These are phyloP conservation scores for Atopsyche davidsoni DNA, from an alignment of 1,140 invertebrate genomes.

Conservation along the genomic window DNA sequence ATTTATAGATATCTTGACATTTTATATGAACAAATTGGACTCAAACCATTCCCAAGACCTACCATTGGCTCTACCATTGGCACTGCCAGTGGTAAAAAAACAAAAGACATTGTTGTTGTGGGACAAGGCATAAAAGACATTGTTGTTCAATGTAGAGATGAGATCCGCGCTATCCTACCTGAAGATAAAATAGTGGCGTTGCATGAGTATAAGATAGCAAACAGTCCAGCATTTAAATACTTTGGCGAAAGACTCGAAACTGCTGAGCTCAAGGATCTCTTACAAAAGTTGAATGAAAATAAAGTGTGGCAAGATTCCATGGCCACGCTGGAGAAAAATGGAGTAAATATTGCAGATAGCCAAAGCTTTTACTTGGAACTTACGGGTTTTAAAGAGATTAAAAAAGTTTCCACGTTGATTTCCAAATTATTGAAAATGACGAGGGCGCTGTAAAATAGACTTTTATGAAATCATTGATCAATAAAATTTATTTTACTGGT, in stretches of 20 bases:
- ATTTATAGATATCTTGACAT: conserved; percentile 7
- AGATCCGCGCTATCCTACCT: conserved; percentile 6
- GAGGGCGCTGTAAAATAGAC: too few species aligned
- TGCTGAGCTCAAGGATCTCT: conserved; percentile 1
- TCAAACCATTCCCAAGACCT: too few species aligned
- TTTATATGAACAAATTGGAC: conserved; percentile 5
- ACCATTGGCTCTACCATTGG: background rate
- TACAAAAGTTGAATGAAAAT: background rate
- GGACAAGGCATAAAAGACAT: background rate
- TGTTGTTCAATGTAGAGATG: conserved; percentile 5
- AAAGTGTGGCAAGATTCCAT: background rate
- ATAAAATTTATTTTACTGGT: too few species aligned
- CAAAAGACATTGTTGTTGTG: background rate
- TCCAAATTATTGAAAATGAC: too few species aligned
- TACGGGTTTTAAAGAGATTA: background rate
- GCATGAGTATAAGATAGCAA: background rate
- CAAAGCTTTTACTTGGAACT: background rate
- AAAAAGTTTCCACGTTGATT: too few species aligned
- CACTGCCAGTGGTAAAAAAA: background rate
- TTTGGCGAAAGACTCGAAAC: conserved; percentile 6
- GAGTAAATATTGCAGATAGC: conserved; percentile 6
- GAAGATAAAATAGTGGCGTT: conserved; percentile 5
- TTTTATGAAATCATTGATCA: too few species aligned
- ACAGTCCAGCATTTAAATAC: conserved; percentile 8
- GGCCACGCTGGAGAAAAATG: conserved; percentile 3